Conservation (phyloP, 2,797 vertebrate genomes). For the Lerista edwardsae region DNA sequence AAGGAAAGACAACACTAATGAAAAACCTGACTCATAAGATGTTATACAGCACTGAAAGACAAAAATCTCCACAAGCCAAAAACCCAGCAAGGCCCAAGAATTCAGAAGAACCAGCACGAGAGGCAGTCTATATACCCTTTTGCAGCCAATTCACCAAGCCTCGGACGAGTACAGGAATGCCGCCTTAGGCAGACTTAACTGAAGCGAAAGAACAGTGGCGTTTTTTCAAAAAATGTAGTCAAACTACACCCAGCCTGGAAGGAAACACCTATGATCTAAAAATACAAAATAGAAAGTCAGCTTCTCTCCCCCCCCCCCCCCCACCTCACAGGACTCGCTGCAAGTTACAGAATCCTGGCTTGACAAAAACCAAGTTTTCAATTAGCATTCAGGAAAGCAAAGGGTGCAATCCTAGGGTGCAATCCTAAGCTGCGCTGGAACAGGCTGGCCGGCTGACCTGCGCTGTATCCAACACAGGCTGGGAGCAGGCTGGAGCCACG, state of each 20-base stretch:
- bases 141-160: constrained; percentile 34
- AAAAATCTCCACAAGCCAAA: neutral
- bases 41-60: neutral
- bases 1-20: neutral
- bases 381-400: neutral
- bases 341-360: neutral
- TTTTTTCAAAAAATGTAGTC: constrained; percentile 27
- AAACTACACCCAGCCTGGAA: constrained; percentile 38
- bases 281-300: constrained; percentile 10
- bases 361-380: constrained; percentile 22
- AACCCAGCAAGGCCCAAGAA: constrained; percentile 11
- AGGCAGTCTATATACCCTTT: constrained; percentile 40
- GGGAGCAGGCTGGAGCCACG: too few relatives aligned
- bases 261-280: neutral
- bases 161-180: constrained; percentile 33
- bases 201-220: constrained; percentile 47
- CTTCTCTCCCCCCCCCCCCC: neutral
- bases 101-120: rapidly evolving
- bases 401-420: too few relatives aligned
- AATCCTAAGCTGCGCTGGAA: too few relatives aligned
- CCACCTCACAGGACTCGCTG: neutral
- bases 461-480: too few relatives aligned
- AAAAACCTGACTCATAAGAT: neutral
- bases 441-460: too few relatives aligned
- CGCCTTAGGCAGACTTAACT: constrained; percentile 51